Conservation (phyloP, 2,797 vertebrate genomes). For the Ficedula albicollis region DNA sequence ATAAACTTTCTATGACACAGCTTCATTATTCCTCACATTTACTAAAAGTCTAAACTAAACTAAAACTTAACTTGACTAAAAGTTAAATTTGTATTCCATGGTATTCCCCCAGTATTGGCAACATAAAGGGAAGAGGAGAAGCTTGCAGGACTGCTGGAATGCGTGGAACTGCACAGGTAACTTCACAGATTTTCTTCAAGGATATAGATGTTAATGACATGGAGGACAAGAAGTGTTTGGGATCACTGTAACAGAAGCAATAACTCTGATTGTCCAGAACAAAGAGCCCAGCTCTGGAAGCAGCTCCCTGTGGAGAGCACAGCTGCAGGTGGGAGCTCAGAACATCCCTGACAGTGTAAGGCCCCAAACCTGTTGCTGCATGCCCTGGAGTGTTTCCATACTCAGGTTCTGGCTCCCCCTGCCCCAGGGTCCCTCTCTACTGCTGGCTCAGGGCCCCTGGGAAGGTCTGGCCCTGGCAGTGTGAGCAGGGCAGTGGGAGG, state of each 20-base stretch:
- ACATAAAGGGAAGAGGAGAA: not conserved
- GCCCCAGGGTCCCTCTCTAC: not conserved
- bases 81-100: not conserved
- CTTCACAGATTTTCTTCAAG: not conserved
- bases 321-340: not conserved
- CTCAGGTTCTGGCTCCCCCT: rapidly evolving
- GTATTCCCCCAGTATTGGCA: too few species aligned
- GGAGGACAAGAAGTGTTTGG: not conserved
- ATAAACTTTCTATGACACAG: not conserved
- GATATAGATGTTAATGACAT: not conserved
- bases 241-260: not conserved
- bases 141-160: not conserved
- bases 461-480: rapidly evolving
- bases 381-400: not conserved
- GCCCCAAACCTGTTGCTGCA: not conserved
- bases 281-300: not conserved
- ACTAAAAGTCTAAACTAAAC: not conserved
- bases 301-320: not conserved
- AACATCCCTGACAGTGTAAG: not conserved
- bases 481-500: rapidly evolving
- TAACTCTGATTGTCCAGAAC: not conserved
- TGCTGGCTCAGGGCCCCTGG: rapidly evolving
- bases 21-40: not conserved
- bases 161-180: not conserved
- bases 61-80: too few species aligned